These are phyloP conservation scores for Megalopta genalis DNA, from an alignment of 1,140 invertebrate genomes.

Conservation along the genomic window DNA sequence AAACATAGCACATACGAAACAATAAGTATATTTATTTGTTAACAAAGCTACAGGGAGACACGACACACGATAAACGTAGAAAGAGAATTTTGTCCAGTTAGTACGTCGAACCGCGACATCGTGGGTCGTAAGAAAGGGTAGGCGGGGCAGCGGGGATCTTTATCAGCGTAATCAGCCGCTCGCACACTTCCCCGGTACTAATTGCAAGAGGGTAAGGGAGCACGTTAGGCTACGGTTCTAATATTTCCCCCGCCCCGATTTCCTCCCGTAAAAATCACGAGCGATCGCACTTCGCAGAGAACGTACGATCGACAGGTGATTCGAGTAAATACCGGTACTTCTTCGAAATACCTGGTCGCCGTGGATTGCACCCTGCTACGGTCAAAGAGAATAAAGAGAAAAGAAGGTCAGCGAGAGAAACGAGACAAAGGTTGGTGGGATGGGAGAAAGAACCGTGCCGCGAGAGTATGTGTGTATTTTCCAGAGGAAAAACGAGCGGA, in stretches of 20 bases:
- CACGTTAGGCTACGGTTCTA: too few relatives aligned
- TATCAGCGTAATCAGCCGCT: too few relatives aligned
- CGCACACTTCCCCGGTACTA: too few relatives aligned
- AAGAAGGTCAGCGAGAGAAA: not conserved
- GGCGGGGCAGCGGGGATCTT: too few relatives aligned
- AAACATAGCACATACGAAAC: too few relatives aligned
- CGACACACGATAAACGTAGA: too few relatives aligned
- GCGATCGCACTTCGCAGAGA: slow-evolving; percentile 36
- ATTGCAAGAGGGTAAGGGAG: too few relatives aligned
- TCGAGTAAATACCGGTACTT: slow-evolving; percentile 49
- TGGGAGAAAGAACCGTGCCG: slow-evolving; percentile 7
- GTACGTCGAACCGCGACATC: too few relatives aligned
- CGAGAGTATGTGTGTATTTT: slow-evolving; percentile 34
- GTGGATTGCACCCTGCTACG: slow-evolving; percentile 43
- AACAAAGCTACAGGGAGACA: too few relatives aligned
- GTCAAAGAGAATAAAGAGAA: slow-evolving; percentile 2
- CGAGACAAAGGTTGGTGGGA: not conserved
- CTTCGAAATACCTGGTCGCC: slow-evolving; percentile 48
- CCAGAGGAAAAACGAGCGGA: slow-evolving; percentile 55
- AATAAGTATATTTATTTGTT: too few relatives aligned
- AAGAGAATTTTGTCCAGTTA: too few relatives aligned
- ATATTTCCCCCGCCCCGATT: not conserved
- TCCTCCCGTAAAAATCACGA: slow-evolving; percentile 49
- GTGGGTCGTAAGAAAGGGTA: too few relatives aligned
- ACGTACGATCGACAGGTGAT: slow-evolving; percentile 62